Percentiles rank a stretch among this genome's conserved stretches.
phyloP scores from a whole-genome alignment of 2,888 invertebrate genomes.

The Chironomus tentans region DNA sequence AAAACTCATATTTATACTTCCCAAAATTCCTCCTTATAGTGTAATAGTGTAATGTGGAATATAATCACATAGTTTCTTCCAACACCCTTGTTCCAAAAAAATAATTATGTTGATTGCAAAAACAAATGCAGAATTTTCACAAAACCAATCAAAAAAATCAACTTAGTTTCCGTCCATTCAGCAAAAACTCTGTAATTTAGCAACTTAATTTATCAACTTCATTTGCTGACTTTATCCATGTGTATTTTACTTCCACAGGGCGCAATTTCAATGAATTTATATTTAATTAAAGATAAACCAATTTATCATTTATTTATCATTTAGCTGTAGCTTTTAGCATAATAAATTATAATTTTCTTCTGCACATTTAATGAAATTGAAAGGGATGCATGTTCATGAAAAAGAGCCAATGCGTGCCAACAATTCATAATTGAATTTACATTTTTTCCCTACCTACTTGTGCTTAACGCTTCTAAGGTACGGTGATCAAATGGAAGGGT shows the following conservation, averaged over 20 bases:
- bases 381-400: not conserved
- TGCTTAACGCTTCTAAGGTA: no score
- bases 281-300: conserved; percentile 14
- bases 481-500: not conserved
- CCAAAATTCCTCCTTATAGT: no score
- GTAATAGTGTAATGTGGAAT: no score
- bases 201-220: not conserved
- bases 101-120: not conserved
- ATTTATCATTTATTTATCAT: conserved; percentile 21
- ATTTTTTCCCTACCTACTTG: not conserved
- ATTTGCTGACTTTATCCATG: not conserved
- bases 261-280: not conserved
- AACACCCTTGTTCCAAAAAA: no score
- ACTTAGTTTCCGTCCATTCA: not conserved
- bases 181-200: not conserved
- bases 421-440: conserved; percentile 22
- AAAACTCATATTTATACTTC: no score
- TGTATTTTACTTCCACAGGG: conserved; percentile 10
- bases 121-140: not conserved
- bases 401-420: not conserved
- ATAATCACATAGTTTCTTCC: no score
- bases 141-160: not conserved
- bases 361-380: not conserved
- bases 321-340: not conserved
- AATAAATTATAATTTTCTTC: conserved; percentile 11